These are phyloP conservation scores for Heliconius sara DNA, from an alignment of 2,888 invertebrate species.

Conservation along the genomic window DNA sequence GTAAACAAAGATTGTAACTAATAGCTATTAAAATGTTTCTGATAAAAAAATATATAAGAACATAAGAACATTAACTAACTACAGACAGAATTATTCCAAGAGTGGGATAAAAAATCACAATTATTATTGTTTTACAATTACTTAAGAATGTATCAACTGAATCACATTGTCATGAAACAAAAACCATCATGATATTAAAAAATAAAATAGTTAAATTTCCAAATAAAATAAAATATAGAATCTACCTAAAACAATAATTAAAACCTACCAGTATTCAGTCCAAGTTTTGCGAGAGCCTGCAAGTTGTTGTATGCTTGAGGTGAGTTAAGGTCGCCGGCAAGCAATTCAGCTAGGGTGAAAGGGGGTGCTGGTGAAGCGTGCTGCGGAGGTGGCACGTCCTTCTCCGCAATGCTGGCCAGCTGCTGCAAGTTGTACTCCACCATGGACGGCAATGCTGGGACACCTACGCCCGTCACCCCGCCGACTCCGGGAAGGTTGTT, in stretches of 20 bases:
- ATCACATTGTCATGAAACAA: neutral
- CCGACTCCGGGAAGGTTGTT: conserved; percentile 67
- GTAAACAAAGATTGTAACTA: conserved; percentile 3
- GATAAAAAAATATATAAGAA: neutral
- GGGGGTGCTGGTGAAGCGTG: conserved; percentile 85
- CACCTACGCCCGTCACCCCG: conserved; percentile 62
- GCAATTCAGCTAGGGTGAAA: conserved; percentile 90
- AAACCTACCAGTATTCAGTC: conserved; percentile 60
- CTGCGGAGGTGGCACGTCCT: conserved; percentile 82
- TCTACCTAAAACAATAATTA: neutral
- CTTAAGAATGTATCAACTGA: neutral
- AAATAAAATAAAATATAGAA: neutral
- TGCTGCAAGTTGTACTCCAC: conserved; percentile 94
- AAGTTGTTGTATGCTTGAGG: conserved; percentile 93
- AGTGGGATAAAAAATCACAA: neutral
- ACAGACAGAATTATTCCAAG: neutral
- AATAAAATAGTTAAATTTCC: neutral
- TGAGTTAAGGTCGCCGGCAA: conserved; percentile 88
- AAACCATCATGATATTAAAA: neutral
- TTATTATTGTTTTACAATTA: too few relatives aligned
- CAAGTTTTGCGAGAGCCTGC: conserved; percentile 94
- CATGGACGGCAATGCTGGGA: conserved; percentile 85
- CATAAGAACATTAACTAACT: too few relatives aligned
- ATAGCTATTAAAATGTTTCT: conserved; percentile 9
- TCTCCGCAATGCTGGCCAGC: conserved; percentile 91